Percentiles rank a stretch among this genome's conserved stretches.
Evolutionary conservation across 53 echinoderm and acorn worm species (phyloP).

Genomic region (Crossaster papposus): DNA sequence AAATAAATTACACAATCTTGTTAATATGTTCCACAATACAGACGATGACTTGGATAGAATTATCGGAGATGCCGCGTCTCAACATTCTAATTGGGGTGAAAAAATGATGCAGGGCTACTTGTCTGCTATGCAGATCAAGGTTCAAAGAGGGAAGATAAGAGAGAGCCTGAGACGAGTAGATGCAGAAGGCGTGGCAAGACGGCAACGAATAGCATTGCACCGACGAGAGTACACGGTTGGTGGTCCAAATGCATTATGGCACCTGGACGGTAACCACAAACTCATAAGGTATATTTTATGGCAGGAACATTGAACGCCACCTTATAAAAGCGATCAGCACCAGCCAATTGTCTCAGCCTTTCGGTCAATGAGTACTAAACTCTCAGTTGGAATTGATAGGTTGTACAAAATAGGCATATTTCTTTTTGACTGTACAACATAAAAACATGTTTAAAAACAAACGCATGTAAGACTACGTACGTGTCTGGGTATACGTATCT

Average conservation of each 20-base stretch:
- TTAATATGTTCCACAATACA: background rate
- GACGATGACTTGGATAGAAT: background rate
- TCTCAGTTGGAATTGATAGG: too few relatives aligned
- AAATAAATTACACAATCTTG: too few relatives aligned
- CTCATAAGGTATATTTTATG: constrained; percentile 23
- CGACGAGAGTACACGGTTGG: constrained; percentile 53
- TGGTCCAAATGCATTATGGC: constrained; percentile 60
- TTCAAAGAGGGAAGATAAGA: background rate
- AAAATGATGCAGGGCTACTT: background rate
- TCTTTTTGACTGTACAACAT: too few relatives aligned
- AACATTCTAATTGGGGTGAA: background rate
- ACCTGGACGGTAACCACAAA: constrained; percentile 71
- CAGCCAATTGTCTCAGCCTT: too few relatives aligned
- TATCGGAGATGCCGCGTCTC: background rate
- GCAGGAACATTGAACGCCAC: background rate
- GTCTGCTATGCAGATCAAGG: background rate
- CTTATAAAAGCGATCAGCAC: background rate
- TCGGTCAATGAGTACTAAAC: too few relatives aligned
- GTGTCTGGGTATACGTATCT: too few relatives aligned
- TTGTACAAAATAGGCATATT: too few relatives aligned
- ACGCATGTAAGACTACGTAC: too few relatives aligned
- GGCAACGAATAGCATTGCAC: constrained; percentile 21
- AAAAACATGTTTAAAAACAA: too few relatives aligned
- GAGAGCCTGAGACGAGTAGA: background rate
- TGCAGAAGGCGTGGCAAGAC: constrained; percentile 10